Evolutionary conservation across 2,113 vertebrate species (phyloP).

Genomic region (Thymallus thymallus): DNA sequence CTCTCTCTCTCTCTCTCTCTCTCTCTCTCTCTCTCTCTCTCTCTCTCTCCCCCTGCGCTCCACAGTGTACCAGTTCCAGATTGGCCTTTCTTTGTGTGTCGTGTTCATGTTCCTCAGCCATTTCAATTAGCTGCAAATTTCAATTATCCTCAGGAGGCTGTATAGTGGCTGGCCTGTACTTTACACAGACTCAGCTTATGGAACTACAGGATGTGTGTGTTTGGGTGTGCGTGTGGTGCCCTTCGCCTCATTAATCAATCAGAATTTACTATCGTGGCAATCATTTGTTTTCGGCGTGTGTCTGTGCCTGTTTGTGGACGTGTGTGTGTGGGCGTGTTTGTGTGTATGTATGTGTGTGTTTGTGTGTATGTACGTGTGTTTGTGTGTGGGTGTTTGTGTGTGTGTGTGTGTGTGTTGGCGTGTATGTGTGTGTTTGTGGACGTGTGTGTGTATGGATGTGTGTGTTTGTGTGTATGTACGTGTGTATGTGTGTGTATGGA

Average conservation of each 20-base stretch:
- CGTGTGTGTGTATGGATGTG: not conserved
- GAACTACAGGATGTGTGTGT: not conserved
- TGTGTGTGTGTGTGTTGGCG: no score
- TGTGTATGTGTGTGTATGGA: conserved; percentile 29
- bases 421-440: no score
- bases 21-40: no score
- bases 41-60: not conserved
- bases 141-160: conserved; percentile 19
- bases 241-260: conserved; percentile 50
- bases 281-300: conserved; percentile 24
- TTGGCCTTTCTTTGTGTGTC: not conserved
- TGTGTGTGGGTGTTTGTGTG: no score
- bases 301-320: not conserved
- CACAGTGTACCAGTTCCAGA: conserved; percentile 10
- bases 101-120: conserved; percentile 16
- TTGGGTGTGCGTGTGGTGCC: conserved; percentile 13
- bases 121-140: conserved; percentile 42
- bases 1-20: not conserved
- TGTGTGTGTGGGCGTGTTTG: conserved; percentile 9
- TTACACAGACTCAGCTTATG: no score
- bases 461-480: not conserved
- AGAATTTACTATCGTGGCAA: conserved; percentile 56
- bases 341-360: conserved; percentile 3
- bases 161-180: not conserved
- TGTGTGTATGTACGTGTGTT: not conserved